Evolutionary conservation across 2,797 vertebrate genomes (phyloP).

Genomic region (Scarus forsteni): DNA sequence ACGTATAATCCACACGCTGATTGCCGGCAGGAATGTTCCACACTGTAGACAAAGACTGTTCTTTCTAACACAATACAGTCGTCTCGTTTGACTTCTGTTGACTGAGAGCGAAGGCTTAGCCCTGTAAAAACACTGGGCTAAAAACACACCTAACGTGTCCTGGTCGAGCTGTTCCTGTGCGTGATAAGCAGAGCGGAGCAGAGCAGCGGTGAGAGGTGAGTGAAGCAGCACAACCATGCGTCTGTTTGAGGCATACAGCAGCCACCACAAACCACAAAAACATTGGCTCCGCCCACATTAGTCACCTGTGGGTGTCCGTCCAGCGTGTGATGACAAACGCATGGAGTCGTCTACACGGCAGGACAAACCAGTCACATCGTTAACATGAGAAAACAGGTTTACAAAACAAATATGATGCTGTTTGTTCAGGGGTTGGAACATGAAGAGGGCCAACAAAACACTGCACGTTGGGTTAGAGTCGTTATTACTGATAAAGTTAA

Average conservation of each 20-base stretch:
- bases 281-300: slow-evolving; percentile 7
- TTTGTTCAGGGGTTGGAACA: not conserved
- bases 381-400: slow-evolving; percentile 19
- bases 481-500: not conserved
- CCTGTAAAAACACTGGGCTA: not conserved
- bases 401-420: not conserved
- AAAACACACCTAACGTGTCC: too few relatives aligned
- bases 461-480: not conserved
- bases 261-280: slow-evolving; percentile 33
- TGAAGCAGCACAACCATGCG: slow-evolving; percentile 66
- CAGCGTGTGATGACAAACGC: slow-evolving; percentile 76
- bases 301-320: slow-evolving; percentile 74
- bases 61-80: not conserved
- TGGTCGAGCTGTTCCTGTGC: not conserved
- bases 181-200: slow-evolving; percentile 7
- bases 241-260: slow-evolving; percentile 29
- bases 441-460: not conserved
- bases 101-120: not conserved
- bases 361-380: slow-evolving; percentile 49
- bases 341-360: slow-evolving; percentile 81
- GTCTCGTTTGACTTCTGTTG: not conserved
- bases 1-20: not conserved
- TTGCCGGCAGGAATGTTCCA: not conserved
- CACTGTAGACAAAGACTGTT: not conserved
- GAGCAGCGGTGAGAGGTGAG: slow-evolving; percentile 10